Evolutionary conservation across 2,888 invertebrate genomes (phyloP).

Genomic region (Ophioninae sp.): DNA sequence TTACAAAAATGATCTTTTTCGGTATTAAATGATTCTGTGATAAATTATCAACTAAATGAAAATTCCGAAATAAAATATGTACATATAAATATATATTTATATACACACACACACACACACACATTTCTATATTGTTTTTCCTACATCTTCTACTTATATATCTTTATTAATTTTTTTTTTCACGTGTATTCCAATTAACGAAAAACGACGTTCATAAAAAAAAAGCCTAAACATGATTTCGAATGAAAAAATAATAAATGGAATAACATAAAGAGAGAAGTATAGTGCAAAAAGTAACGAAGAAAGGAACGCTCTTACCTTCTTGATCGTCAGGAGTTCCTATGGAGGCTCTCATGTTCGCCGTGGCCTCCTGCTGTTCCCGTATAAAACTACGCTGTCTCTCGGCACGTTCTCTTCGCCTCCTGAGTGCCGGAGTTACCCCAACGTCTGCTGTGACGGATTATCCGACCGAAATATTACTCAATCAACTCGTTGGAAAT

Average conservation of each 20-base stretch:
- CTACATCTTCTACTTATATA: neutral
- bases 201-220: too few species aligned
- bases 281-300: neutral
- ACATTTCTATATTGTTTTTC: neutral
- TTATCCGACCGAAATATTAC: neutral
- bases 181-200: too few species aligned
- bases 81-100: too few species aligned
- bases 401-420: conserved; percentile 91
- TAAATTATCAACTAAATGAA: too few species aligned
- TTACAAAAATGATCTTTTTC: too few species aligned
- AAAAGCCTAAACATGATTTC: too few species aligned
- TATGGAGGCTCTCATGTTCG: conserved; percentile 81
- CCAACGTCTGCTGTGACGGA: conserved; percentile 84
- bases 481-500: neutral
- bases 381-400: conserved; percentile 92
- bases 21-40: too few species aligned
- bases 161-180: neutral
- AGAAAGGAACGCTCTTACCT: conserved; percentile 70
- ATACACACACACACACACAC: too few species aligned
- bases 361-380: conserved; percentile 89
- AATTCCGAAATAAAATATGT: neutral
- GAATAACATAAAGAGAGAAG: neutral
- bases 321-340: conserved; percentile 77
- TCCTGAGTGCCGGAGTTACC: conserved; percentile 90
- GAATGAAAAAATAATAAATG: too few species aligned